A percentile compares a stretch with the other conserved stretches of the same genome.
phyloP scores from a whole-genome alignment of 2,113 vertebrate species.

The Diadophis punctatus region DNA sequence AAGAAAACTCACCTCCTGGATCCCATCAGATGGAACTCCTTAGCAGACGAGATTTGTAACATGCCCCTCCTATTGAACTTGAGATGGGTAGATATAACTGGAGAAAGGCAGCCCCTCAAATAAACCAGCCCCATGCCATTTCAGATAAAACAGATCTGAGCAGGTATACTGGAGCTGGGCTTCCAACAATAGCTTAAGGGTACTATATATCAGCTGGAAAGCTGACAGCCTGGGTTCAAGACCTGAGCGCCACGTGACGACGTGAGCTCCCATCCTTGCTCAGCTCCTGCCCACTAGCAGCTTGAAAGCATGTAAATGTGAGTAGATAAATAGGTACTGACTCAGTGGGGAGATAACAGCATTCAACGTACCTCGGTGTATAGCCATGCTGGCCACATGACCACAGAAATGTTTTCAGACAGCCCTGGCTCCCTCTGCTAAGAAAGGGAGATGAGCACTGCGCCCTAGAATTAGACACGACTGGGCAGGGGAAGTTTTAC shows the following conservation, averaged over 20 bases:
- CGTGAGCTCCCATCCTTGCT: neutral
- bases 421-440: rapidly evolving
- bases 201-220: neutral
- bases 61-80: neutral
- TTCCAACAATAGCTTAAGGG: neutral
- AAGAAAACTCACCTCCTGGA: neutral
- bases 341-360: too few relatives aligned
- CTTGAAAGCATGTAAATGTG: neutral
- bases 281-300: neutral
- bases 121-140: neutral
- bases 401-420: neutral
- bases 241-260: neutral
- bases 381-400: neutral
- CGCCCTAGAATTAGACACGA: neutral
- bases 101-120: neutral
- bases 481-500: neutral
- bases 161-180: neutral
- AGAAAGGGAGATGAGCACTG: neutral
- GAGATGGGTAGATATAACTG: neutral
- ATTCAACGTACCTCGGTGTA: too few relatives aligned
- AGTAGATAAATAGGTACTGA: too few relatives aligned
- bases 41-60: neutral
- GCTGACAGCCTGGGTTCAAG: neutral
- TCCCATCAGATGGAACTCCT: neutral
- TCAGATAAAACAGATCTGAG: neutral